phyloP scores from a whole-genome alignment of 1,140 invertebrate species.

The Chionoecetes opilio region DNA sequence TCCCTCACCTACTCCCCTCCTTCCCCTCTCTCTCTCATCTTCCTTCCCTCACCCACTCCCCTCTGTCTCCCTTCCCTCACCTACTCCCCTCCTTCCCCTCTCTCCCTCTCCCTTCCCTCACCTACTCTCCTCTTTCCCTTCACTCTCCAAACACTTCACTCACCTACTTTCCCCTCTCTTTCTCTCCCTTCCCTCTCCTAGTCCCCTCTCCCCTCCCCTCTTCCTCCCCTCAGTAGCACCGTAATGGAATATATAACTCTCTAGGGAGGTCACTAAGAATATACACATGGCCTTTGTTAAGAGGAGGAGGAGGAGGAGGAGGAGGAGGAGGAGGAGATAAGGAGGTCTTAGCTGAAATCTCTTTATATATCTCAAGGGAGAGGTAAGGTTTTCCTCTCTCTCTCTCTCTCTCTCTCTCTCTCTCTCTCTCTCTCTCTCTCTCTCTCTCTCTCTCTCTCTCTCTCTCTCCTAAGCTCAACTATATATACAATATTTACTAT shows the following conservation, averaged over 20 bases:
- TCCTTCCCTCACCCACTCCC: too few species aligned
- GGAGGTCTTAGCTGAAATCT: background rate
- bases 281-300: background rate
- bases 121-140: background rate
- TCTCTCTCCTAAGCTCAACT: background rate
- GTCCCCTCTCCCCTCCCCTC: background rate
- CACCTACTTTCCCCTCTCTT: slow-evolving; percentile 4
- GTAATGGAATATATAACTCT: background rate
- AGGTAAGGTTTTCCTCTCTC: background rate
- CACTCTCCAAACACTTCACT: background rate
- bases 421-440: slow-evolving; percentile 11
- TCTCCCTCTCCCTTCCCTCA: background rate
- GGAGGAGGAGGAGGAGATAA: slow-evolving; percentile 31
- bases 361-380: background rate
- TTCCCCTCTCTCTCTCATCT: too few species aligned
- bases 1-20: too few species aligned
- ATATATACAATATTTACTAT: too few species aligned
- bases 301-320: slow-evolving; percentile 30
- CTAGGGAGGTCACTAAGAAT: background rate
- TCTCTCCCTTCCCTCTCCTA: background rate
- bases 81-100: background rate
- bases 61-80: too few species aligned
- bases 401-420: slow-evolving; percentile 27
- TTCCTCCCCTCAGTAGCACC: background rate
- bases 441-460: background rate